Evolutionary conservation across 1,140 invertebrate genomes (phyloP).

Genomic region (Drosophila pseudoananassae): DNA sequence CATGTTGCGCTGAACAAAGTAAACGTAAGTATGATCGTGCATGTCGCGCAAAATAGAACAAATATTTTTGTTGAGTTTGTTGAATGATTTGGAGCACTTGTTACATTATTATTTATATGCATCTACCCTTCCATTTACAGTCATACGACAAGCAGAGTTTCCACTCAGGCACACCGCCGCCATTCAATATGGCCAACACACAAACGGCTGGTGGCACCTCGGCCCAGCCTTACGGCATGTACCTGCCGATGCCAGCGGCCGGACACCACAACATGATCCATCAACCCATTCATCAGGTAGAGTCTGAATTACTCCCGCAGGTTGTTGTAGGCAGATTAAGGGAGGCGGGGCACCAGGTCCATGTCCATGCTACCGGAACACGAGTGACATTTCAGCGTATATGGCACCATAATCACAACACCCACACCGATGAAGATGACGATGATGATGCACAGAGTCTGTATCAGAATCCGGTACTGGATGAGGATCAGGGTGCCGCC

Average conservation of each 20-base stretch:
- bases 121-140: constrained; percentile 83
- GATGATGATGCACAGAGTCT: background rate
- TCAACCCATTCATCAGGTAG: constrained; percentile 90
- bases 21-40: constrained; percentile 85
- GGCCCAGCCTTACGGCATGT: constrained; percentile 88
- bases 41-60: background rate
- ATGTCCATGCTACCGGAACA: constrained; percentile 7
- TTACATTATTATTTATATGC: background rate
- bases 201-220: constrained; percentile 90
- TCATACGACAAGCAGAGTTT: constrained; percentile 94
- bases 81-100: background rate
- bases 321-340: constrained; percentile 41
- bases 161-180: constrained; percentile 92
- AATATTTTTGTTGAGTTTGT: background rate
- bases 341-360: constrained; percentile 29
- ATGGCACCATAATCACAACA: constrained; percentile 21
- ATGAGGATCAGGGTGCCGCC: background rate
- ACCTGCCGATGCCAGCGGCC: constrained; percentile 90
- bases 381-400: constrained; percentile 30
- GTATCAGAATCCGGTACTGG: background rate
- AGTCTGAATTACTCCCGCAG: constrained; percentile 43
- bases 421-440: too few species aligned
- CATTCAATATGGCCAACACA: constrained; percentile 90
- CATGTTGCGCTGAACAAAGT: constrained; percentile 91
- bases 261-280: constrained; percentile 88